Base-by-base conservation (phyloP, 2,888 invertebrate species). In the Thecophora atra region DNA sequence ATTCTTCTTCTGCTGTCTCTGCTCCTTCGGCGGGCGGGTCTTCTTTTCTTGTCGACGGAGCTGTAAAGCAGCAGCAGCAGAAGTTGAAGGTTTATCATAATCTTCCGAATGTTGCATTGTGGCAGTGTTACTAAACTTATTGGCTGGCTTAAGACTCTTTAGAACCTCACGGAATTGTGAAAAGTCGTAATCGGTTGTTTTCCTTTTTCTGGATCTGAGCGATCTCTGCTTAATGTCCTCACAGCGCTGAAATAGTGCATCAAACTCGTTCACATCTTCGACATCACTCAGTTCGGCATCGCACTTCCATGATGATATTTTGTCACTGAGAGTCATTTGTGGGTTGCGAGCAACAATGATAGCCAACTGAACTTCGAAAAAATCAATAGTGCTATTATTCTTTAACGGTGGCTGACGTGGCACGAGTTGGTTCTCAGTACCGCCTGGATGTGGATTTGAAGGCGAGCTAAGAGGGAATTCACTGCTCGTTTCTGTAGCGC, bases 381-480 rank as follows among this genome's bases (percentile, higher is more conserved):
- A 81, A 17, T 85, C 85, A 0, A 81, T 80, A 7, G 82, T 79
- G 0, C 84, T 77, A 0, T 82, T 84, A 26, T 84, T 85, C 66
- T 86, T 86, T 0, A 84, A 74, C 11, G 81, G 74, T 0, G 79
- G 79, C 15, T 79, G 77, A 0, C 82, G 79, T 3, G 80, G 77
- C 19, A 78, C 75, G 71, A 71, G 75, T 68, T 77, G 77, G 4
- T 72, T 37, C 11, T 6, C 11, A 37, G 11, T 74, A 28, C 78
- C 78, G n/a, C 83, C 82, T 3, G 81, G 80, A 60, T 74, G 76
- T 7, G 83, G 82, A 76, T 81, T 82, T 0, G 85, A 85, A 0
- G 84, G 82, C 4, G 84, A 84, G 44, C 85, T 86, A 0, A 83
- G 83, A 7, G 85, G 85, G 74, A 86, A 84, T 60, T 85, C 85